phyloP scores from a whole-genome alignment of 2,888 invertebrate species.

The Tricholauxania praeusta region DNA sequence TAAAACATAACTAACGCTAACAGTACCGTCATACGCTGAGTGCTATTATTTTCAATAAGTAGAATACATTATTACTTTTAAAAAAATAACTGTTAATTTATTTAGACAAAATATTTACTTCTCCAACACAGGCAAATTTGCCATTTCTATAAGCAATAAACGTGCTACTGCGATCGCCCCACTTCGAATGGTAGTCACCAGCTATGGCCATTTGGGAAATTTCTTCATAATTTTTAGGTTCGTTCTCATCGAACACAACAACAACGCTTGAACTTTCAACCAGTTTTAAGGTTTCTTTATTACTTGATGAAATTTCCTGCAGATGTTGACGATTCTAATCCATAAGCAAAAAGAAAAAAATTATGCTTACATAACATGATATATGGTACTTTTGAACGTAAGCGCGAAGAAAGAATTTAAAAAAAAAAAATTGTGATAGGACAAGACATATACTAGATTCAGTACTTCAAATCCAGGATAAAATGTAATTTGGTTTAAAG shows the following conservation, averaged over 20 bases:
- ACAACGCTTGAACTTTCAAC: constrained; percentile 67
- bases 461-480: no score
- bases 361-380: constrained; percentile 11
- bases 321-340: constrained; percentile 67
- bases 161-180: constrained; percentile 73
- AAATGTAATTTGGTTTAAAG: no score
- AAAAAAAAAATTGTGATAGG: no score
- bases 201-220: constrained; percentile 64
- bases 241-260: constrained; percentile 67
- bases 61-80: constrained; percentile 5
- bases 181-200: constrained; percentile 71
- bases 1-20: constrained; percentile 63
- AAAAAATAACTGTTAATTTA: constrained; percentile 5
- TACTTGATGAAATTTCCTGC: constrained; percentile 63
- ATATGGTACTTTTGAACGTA: no score
- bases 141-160: constrained; percentile 70
- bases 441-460: no score
- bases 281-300: constrained; percentile 62
- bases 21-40: constrained; percentile 66
- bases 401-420: no score
- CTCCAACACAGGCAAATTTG: constrained; percentile 69
- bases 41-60: constrained; percentile 52
- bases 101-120: constrained; percentile 66
- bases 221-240: constrained; percentile 63
- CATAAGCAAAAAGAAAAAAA: constrained; percentile 32